Evolutionary conservation across 1,140 invertebrate species (phyloP).

Genomic region (Aphaenogaster rudis): DNA sequence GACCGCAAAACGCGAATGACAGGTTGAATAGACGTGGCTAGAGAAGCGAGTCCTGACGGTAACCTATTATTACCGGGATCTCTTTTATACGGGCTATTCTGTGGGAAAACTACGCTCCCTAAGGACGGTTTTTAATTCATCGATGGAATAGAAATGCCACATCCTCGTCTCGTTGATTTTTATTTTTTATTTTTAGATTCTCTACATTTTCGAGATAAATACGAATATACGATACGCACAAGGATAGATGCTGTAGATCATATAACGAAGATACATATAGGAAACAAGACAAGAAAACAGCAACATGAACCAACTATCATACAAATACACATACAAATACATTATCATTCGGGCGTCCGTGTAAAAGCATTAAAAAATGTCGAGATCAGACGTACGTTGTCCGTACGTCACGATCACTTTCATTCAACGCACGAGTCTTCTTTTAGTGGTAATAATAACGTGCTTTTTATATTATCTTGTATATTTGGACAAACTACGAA

Average conservation of each 20-base stretch:
- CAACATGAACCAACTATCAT: not conserved
- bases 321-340: not conserved
- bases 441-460: too few relatives aligned
- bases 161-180: not conserved
- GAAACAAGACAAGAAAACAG: not conserved
- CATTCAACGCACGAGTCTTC: too few relatives aligned
- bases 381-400: not conserved
- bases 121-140: slow-evolving; percentile 65
- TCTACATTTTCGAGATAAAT: not conserved
- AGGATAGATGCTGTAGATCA: not conserved
- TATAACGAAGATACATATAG: not conserved
- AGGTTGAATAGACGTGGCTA: slow-evolving; percentile 81
- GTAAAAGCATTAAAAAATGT: not conserved
- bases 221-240: not conserved
- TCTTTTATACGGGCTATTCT: slow-evolving; percentile 73
- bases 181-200: not conserved
- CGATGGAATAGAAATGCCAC: not conserved
- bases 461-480: too few relatives aligned
- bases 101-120: slow-evolving; percentile 72
- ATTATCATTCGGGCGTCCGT: not conserved
- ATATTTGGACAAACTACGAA: too few relatives aligned
- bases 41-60: slow-evolving; percentile 70
- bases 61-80: slow-evolving; percentile 79
- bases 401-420: too few relatives aligned
- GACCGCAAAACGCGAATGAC: slow-evolving; percentile 80